phyloP scores from a whole-genome alignment of 2,797 vertebrate genomes.

The Erpetoichthys calabaricus region DNA sequence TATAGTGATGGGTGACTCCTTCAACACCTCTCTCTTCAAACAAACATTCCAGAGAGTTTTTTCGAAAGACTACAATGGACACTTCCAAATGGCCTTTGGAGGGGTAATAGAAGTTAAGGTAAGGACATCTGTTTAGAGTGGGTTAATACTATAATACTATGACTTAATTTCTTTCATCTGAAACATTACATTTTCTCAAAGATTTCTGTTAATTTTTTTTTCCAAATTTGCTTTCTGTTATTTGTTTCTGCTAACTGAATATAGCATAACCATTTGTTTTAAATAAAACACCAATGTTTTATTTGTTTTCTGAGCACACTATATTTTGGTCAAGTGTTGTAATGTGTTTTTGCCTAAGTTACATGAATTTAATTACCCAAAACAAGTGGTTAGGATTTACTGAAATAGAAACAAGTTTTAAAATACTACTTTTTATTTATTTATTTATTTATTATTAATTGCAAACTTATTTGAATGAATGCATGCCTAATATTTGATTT shows the following conservation, averaged over 20 bases:
- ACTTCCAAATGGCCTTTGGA: conserved; percentile 92
- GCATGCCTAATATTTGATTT: too few species aligned
- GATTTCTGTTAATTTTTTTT: neutral
- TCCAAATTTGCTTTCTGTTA: neutral
- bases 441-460: too few species aligned
- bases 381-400: too few species aligned
- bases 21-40: conserved; percentile 95
- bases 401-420: too few species aligned
- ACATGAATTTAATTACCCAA: too few species aligned
- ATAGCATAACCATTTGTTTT: neutral
- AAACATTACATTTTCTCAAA: neutral
- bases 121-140: conserved; percentile 4
- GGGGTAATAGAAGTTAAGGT: conserved; percentile 86
- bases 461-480: too few species aligned
- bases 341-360: too few species aligned
- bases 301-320: too few species aligned
- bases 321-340: too few species aligned
- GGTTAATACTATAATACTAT: conserved; percentile 1
- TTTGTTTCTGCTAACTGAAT: neutral
- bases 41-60: conserved; percentile 96
- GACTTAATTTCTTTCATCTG: neutral
- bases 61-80: conserved; percentile 74
- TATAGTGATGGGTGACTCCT: conserved; percentile 95
- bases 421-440: too few species aligned
- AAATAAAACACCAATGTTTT: too few species aligned